Evolutionary conservation across 2,113 vertebrate species (phyloP).

Genomic region (Pongo abelii): DNA sequence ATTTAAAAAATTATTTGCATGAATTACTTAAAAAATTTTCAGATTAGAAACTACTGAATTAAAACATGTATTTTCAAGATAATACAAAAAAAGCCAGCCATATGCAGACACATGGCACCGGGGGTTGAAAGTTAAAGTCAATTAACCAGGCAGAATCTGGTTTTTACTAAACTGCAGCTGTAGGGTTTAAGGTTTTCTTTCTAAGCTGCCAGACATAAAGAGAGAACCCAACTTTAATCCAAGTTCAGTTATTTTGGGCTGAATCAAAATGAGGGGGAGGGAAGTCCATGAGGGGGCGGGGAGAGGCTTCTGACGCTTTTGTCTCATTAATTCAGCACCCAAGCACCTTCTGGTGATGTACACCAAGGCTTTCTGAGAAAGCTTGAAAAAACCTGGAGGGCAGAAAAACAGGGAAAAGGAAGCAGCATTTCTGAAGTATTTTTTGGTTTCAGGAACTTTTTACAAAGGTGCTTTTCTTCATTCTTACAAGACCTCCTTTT

Average conservation of each 20-base stretch:
- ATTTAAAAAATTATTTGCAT: neutral
- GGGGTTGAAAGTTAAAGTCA: neutral
- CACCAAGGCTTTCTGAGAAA: neutral
- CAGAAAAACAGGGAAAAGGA: neutral
- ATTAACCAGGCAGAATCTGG: constrained; percentile 43
- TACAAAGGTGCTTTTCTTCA: neutral
- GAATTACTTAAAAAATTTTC: neutral
- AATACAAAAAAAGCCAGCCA: neutral
- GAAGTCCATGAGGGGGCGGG: neutral
- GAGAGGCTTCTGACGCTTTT: neutral
- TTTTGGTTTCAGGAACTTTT: neutral
- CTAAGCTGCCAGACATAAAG: constrained; percentile 9
- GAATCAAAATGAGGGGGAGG: neutral
- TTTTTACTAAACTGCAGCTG: neutral
- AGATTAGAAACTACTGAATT: constrained; percentile 17
- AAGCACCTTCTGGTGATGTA: neutral
- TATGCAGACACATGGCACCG: neutral
- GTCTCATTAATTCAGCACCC: neutral
- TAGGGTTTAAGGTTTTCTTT: constrained; percentile 31
- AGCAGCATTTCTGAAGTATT: neutral
- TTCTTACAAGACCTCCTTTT: neutral
- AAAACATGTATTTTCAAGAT: neutral
- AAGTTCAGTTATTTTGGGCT: constrained; percentile 43
- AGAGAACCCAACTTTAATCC: neutral
- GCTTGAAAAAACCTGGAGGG: neutral